A percentile compares a stretch with the other conserved stretches of the same genome.
These are phyloP conservation scores for Muscicapa adusta DNA, from an alignment of 2,113 vertebrate genomes.

Conservation along the genomic window DNA sequence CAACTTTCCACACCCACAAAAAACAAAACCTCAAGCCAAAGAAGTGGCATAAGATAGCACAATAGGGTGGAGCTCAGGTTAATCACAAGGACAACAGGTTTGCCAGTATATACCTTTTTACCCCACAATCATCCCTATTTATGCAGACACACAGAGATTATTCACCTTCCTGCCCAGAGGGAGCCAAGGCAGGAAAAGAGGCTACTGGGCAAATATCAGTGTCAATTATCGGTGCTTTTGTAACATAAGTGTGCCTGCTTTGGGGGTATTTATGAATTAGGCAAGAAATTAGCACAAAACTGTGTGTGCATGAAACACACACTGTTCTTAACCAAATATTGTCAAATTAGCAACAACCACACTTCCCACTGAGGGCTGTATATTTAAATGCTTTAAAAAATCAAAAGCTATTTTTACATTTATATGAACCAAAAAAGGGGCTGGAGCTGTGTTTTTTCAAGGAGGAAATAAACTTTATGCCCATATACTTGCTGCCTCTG, in stretches of 20 bases:
- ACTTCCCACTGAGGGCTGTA: background rate
- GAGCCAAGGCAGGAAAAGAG: background rate
- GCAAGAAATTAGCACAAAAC: constrained; percentile 9
- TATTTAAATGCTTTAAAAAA: constrained; percentile 47
- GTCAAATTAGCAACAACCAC: constrained; percentile 57
- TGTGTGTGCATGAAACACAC: background rate
- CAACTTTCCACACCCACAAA: background rate
- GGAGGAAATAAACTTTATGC: background rate
- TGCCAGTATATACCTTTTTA: constrained; percentile 23
- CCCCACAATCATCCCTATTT: constrained; percentile 11
- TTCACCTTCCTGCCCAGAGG: constrained; percentile 18
- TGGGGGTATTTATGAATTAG: constrained; percentile 26
- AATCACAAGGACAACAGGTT: background rate
- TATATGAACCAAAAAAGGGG: background rate
- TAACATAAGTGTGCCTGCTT: background rate
- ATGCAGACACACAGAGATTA: background rate
- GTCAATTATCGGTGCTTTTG: constrained; percentile 18
- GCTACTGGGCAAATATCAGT: constrained; percentile 7
- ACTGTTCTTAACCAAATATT: constrained; percentile 43
- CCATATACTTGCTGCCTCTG: background rate
- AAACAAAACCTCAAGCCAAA: constrained; percentile 34
- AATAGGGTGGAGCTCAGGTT: background rate
- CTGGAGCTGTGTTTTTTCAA: background rate
- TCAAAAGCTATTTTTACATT: constrained; percentile 37
- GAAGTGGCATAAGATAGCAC: background rate